phyloP scores from a whole-genome alignment of 2,888 invertebrate genomes.

The Hesperia comma region DNA sequence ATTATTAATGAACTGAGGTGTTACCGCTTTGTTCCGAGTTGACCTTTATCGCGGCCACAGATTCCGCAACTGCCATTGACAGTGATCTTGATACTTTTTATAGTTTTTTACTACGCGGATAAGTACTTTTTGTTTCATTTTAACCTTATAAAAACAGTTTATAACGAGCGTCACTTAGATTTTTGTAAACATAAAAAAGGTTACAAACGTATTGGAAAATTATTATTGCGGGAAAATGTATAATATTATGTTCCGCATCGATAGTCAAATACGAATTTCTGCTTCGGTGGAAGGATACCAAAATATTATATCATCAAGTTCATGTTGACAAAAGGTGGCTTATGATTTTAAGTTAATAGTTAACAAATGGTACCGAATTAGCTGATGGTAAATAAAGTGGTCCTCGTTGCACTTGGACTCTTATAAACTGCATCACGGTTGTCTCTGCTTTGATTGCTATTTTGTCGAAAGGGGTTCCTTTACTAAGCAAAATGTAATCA shows the following conservation, averaged over 20 bases:
- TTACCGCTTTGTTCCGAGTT: slow-evolving; percentile 15
- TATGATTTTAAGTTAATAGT: too few relatives aligned
- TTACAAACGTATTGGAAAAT: slow-evolving; percentile 7
- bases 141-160: slow-evolving; percentile 24
- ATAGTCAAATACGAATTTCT: slow-evolving; percentile 21
- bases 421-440: too few relatives aligned
- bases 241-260: slow-evolving; percentile 20
- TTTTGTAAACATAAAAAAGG: slow-evolving; percentile 9
- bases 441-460: too few relatives aligned
- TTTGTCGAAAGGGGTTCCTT: too few relatives aligned
- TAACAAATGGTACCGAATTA: too few relatives aligned
- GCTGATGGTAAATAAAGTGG: too few relatives aligned
- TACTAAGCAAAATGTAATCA: too few relatives aligned
- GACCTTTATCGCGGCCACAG: slow-evolving; percentile 56
- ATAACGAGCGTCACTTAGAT: slow-evolving; percentile 5
- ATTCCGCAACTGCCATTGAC: slow-evolving; percentile 64
- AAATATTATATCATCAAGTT: slow-evolving; percentile 11
- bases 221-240: slow-evolving; percentile 21
- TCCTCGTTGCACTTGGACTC: too few relatives aligned
- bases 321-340: slow-evolving; percentile 2
- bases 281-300: slow-evolving; percentile 27
- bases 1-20: slow-evolving; percentile 2
- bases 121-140: slow-evolving; percentile 23
- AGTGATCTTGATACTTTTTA: slow-evolving; percentile 77
- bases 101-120: slow-evolving; percentile 36